These are phyloP conservation scores for Tympanoctomys barrerae DNA, from an alignment of 2,797 vertebrate species.

Conservation along the genomic window DNA sequence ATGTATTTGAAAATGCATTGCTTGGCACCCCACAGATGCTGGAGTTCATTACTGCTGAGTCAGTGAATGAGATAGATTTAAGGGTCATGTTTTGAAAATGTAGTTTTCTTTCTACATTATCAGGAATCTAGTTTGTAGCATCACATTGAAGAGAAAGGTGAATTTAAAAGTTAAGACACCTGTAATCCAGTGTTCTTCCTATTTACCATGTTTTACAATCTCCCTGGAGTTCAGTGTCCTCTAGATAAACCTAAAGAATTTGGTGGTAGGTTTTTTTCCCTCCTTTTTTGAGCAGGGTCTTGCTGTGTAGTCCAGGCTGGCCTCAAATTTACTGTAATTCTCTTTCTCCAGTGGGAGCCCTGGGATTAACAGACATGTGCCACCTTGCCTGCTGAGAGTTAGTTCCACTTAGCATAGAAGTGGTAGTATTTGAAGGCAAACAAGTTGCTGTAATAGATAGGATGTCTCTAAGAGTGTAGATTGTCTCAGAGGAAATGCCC, in stretches of 20 bases:
- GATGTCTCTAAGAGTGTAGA: not conserved
- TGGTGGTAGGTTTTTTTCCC: not conserved
- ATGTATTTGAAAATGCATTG: not conserved
- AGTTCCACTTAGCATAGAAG: not conserved
- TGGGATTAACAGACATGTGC: not conserved
- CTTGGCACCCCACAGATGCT: not conserved
- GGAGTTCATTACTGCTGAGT: not conserved
- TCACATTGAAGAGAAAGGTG: not conserved
- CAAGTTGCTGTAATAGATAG: not conserved
- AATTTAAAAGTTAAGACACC: not conserved
- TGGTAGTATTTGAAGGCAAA: not conserved
- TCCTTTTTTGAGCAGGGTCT: not conserved
- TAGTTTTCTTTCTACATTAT: not conserved
- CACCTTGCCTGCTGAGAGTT: not conserved
- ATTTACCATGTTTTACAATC: not conserved
- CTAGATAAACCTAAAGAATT: slow-evolving; percentile 1
- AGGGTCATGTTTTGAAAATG: not conserved
- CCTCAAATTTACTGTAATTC: not conserved
- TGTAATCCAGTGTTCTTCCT: not conserved
- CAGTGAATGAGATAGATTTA: slow-evolving; percentile 23
- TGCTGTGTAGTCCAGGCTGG: not conserved
- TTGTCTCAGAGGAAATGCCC: not conserved
- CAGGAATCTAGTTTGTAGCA: not conserved
- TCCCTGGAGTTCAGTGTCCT: not conserved
- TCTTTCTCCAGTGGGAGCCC: not conserved